Conservation (phyloP, 2,888 invertebrate species). For the Microctonus aethiopoides region DNA sequence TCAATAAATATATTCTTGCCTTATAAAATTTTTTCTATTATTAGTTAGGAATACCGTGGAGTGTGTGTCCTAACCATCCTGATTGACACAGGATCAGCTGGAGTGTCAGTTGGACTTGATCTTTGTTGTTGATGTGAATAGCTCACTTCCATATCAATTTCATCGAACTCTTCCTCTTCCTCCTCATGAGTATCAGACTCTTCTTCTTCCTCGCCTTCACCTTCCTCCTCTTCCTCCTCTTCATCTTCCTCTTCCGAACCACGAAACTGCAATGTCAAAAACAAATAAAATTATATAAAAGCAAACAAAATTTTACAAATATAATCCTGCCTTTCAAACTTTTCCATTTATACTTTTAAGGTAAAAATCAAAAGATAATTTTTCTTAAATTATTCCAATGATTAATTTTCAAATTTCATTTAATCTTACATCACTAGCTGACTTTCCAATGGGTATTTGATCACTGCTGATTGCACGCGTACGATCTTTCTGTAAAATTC, state of each 20-base stretch:
- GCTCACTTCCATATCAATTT: slow-evolving; percentile 66
- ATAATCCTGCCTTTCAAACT: too few species aligned
- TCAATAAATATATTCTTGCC: neutral
- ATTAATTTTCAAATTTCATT: slow-evolving; percentile 32
- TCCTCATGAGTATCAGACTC: slow-evolving; percentile 65
- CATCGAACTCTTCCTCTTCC: slow-evolving; percentile 65
- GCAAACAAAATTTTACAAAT: too few species aligned
- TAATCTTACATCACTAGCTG: slow-evolving; percentile 71
- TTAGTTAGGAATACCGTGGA: slow-evolving; percentile 50
- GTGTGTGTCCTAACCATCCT: slow-evolving; percentile 59
- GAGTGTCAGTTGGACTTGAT: slow-evolving; percentile 61
- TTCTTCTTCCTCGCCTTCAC: slow-evolving; percentile 64
- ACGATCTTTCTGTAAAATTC: slow-evolving; percentile 57
- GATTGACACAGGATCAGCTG: slow-evolving; percentile 61
- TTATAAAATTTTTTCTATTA: neutral
- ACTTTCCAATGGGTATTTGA: slow-evolving; percentile 75
- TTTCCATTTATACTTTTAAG: neutral
- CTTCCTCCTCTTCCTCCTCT: slow-evolving; percentile 63
- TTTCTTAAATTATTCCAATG: too few species aligned
- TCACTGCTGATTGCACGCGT: slow-evolving; percentile 66
- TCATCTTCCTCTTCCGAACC: slow-evolving; percentile 62
- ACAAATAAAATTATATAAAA: neutral
- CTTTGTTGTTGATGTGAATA: slow-evolving; percentile 63
- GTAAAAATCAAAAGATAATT: slow-evolving; percentile 12
- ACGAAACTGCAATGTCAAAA: slow-evolving; percentile 46